Percentiles rank a stretch among this genome's conserved stretches.
These are phyloP conservation scores for Caenorhabditis inopinata DNA, from an alignment of 1,140 invertebrate genomes.

Conservation along the genomic window DNA sequence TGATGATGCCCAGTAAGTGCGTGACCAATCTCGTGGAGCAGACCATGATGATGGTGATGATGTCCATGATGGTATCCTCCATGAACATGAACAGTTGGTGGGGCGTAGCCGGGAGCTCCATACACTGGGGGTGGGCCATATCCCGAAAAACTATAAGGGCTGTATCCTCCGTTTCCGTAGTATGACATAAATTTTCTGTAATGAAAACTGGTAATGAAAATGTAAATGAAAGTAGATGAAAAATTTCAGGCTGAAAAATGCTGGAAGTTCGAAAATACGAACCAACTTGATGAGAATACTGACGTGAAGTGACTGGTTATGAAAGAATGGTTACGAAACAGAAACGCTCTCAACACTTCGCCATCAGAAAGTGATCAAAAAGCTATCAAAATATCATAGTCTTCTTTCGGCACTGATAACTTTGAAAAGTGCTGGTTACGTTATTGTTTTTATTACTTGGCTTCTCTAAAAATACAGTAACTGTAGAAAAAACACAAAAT, in stretches of 20 bases:
- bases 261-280: too few relatives aligned
- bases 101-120: background rate
- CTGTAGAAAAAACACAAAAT: too few relatives aligned
- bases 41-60: background rate
- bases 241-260: too few relatives aligned
- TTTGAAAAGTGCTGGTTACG: too few relatives aligned
- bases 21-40: background rate
- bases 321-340: too few relatives aligned
- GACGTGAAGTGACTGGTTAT: too few relatives aligned
- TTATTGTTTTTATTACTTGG: too few relatives aligned
- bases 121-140: background rate
- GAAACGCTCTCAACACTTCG: too few relatives aligned
- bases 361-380: background rate
- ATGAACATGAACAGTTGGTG: background rate
- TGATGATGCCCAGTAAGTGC: constrained; percentile 18
- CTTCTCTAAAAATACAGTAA: too few relatives aligned
- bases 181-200: background rate
- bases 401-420: background rate
- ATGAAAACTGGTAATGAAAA: background rate
- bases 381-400: background rate
- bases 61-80: constrained; percentile 4
- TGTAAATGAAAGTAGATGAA: background rate
- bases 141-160: background rate
- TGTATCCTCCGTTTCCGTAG: constrained; percentile 21
- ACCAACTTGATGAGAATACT: too few relatives aligned